These are phyloP conservation scores for Heteronetta atricapilla DNA, from an alignment of 2,113 vertebrate species.

Conservation along the genomic window DNA sequence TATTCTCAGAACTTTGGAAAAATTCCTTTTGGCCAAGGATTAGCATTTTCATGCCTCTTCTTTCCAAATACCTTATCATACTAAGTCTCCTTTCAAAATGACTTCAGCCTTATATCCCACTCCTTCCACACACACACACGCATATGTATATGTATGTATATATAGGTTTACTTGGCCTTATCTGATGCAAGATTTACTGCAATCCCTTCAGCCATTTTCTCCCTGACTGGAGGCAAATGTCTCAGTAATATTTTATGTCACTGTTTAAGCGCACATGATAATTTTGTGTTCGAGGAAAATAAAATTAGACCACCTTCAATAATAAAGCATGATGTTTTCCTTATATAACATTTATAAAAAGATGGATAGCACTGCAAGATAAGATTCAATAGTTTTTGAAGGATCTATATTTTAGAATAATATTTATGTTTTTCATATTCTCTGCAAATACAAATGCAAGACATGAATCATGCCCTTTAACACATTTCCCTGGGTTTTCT, in stretches of 20 bases:
- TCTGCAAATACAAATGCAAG: not conserved
- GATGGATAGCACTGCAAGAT: not conserved
- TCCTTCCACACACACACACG: not conserved
- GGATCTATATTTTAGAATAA: not conserved
- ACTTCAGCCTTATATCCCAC: not conserved
- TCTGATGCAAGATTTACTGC: not conserved
- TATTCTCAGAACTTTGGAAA: not conserved
- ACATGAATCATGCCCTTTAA: not conserved
- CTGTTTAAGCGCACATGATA: not conserved
- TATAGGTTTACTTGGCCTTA: not conserved
- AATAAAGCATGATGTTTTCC: not conserved
- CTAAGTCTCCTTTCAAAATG: not conserved
- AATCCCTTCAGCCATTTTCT: not conserved
- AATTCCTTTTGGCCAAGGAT: not conserved
- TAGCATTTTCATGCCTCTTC: not conserved
- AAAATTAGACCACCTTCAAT: not conserved
- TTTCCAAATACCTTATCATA: not conserved
- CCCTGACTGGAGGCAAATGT: not conserved
- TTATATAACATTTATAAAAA: not conserved
- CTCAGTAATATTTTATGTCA: not conserved
- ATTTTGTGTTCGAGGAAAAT: not conserved
- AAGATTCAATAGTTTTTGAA: not conserved
- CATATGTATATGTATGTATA: not conserved
- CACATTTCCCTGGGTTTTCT: constrained; percentile 14
- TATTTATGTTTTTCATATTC: not conserved